Conservation (phyloP, 2,888 invertebrate species). For the Frankliniella fusca region DNA sequence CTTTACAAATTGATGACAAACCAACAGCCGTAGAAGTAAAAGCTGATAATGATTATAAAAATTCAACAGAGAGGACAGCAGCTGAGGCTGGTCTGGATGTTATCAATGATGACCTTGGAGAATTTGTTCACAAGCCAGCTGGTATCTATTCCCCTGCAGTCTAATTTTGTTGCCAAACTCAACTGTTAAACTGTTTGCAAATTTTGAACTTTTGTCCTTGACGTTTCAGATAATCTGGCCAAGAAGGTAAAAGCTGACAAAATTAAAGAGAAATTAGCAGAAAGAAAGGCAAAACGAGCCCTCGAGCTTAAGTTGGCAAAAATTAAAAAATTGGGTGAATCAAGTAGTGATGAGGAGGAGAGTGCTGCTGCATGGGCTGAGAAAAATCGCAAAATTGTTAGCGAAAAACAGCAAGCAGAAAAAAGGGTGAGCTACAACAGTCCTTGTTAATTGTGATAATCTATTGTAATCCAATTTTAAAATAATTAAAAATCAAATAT, state of each 20-base stretch:
- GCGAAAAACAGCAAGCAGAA: conserved; percentile 78
- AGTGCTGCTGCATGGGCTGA: conserved; percentile 77
- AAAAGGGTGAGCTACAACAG: conserved; percentile 63
- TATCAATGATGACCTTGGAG: conserved; percentile 51
- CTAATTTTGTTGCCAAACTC: neutral
- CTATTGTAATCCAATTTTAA: too few relatives aligned
- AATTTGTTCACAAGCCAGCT: conserved; percentile 84
- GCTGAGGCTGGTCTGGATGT: neutral
- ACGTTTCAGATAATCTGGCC: conserved; percentile 57
- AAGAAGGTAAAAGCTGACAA: conserved; percentile 74
- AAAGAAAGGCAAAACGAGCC: conserved; percentile 72
- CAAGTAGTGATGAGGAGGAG: conserved; percentile 70
- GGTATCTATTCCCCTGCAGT: conserved; percentile 41
- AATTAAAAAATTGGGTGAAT: conserved; percentile 63
- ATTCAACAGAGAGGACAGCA: conserved; percentile 50
- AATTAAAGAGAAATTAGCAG: conserved; percentile 71
- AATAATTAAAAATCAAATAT: conserved; percentile 27
- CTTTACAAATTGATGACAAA: conserved; percentile 63
- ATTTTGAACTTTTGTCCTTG: conserved; percentile 28
- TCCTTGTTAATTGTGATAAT: neutral
- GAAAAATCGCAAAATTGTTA: conserved; percentile 68
- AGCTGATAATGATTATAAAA: conserved; percentile 54
- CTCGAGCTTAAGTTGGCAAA: conserved; percentile 64
- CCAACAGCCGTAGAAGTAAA: conserved; percentile 42
- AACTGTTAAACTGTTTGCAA: conserved; percentile 22